Conservation (phyloP, 1,140 invertebrate species). For the Ganaspis sp. region DNA sequence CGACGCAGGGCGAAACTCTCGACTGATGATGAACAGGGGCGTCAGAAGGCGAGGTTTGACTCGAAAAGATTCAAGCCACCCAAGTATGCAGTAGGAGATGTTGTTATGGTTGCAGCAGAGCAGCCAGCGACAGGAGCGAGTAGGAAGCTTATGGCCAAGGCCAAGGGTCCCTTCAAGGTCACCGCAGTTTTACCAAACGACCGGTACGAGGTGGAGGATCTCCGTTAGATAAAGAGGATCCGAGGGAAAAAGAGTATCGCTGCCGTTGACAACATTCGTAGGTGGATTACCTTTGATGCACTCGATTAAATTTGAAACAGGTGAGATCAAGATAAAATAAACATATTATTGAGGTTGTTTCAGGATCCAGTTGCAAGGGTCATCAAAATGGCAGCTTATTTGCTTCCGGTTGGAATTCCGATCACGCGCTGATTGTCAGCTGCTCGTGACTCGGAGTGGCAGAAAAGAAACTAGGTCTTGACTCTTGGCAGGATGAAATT, state of each 20-base stretch:
- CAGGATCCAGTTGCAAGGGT: too few species aligned
- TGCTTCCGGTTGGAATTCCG: too few species aligned
- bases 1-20: slow-evolving; percentile 19
- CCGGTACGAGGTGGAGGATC: slow-evolving; percentile 56
- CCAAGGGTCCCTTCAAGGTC: slow-evolving; percentile 59
- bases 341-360: too few species aligned
- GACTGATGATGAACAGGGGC: slow-evolving; percentile 33
- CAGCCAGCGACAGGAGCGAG: slow-evolving; percentile 43
- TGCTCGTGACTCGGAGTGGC: too few species aligned
- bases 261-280: slow-evolving; percentile 44
- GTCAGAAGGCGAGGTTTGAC: slow-evolving; percentile 42
- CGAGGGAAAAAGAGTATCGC: slow-evolving; percentile 29
- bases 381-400: too few species aligned
- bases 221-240: slow-evolving; percentile 38
- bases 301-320: too few species aligned
- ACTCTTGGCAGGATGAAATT: too few species aligned
- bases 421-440: too few species aligned
- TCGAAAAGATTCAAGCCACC: slow-evolving; percentile 36
- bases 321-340: too few species aligned
- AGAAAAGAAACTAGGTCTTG: too few species aligned
- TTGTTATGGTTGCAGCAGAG: slow-evolving; percentile 46
- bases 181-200: slow-evolving; percentile 58
- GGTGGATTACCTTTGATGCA: slow-evolving; percentile 38
- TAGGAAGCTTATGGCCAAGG: slow-evolving; percentile 46
- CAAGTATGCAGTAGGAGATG: slow-evolving; percentile 41